Evolutionary conservation across 2,888 invertebrate species (phyloP), one percentile per base, ranked within the genome.

Genomic region (Oligia latruncula): DNA sequence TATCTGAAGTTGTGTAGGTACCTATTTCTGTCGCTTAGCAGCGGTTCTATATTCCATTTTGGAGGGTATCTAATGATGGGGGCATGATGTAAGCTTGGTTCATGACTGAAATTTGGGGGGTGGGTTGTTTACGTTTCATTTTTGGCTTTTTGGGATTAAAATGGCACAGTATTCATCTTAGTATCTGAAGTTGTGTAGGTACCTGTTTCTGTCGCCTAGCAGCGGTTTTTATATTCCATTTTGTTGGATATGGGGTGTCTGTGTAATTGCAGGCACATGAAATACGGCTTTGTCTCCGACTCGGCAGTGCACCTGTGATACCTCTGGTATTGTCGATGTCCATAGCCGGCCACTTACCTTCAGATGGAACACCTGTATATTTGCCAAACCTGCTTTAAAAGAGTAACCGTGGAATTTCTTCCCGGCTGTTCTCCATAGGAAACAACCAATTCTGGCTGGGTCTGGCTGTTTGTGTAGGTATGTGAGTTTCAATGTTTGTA

Each of bases 41-140:
- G 15, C 8, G 8, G 15, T 35, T 64, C 4, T 20, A 35, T n/a
- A 13, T 29, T 60, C n/a, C 5, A n/a, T 35, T 64, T 64, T 35
- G 29, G 13, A 17, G 17, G 29, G 29, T 17, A 35, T 17, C 29
- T 29, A 29, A 29, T 87, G 80, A 83, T 52, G 15, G 11, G 71
- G 29, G 29, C 64, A 67, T 82, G 13, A 78, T 58, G 71, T 80
- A 81, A 85, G 72, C 29, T 84, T 6, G n/a, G 72, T 49, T 70
- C 71, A 78, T 83, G 76, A 4, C 49, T 60, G 23, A 73, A 66
- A 66, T 65, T 87, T 0, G 8, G 3, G 29, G 13, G 35, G 9
- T 11, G 58, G 55, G 52, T 64, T 73, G 58, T 46, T 68, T 70
- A 66, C 52, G 13, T 68, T 75, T 15, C 0, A 35, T 75, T 72